Evolutionary conservation across 2,797 vertebrate genomes (phyloP), one percentile per base, ranked within the genome.

Genomic region (Rhodeus uyekii): DNA sequence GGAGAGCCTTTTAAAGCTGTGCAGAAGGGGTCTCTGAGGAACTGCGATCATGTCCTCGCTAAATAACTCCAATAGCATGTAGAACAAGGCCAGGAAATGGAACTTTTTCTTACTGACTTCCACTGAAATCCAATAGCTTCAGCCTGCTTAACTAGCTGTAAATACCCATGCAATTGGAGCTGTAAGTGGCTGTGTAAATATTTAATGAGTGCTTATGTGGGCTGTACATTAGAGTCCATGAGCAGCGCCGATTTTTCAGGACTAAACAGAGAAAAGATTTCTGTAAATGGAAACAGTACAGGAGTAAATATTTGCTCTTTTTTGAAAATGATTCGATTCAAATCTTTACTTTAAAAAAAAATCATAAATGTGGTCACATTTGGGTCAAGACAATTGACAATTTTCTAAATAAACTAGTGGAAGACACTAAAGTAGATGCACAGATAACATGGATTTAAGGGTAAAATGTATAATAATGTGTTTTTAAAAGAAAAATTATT

Each of bases 11-110:
- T 85, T 74, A 69, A 65, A 10, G 64, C 32, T n/a, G 48, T 4
- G 4, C 48, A 19, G 4, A 46, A 63, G n/a, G 58, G 22, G 85
- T 81, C 85, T 80, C 82, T 53, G 61, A 13, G 63, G 83, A 83
- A 78, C n/a, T 76, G 22, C 19, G 24, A 53, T 77, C 72, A 36
- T 72, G 61, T 78, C 48, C 14, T 27, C 50, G 16, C n/a, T 73
- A 63, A 73, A 81, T 60, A 27, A 73, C 44, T 73, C 58, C 55
- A 50, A 22, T 48, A 48, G 39, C 29, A 48, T 8, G 22, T 34
- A 34, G 53, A 72, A n/a, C 1, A 13, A 60, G 65, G 65, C 18
- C 67, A 46, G 38, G 67, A 71, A 80, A 80, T 46, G 65, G 0
- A 50, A n/a, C 39, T 24, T 1, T 72, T 72, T 72, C 53, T 38